These are phyloP conservation scores for Tiaroga cobitis DNA, from an alignment of 2,797 vertebrate species.

Conservation along the genomic window DNA sequence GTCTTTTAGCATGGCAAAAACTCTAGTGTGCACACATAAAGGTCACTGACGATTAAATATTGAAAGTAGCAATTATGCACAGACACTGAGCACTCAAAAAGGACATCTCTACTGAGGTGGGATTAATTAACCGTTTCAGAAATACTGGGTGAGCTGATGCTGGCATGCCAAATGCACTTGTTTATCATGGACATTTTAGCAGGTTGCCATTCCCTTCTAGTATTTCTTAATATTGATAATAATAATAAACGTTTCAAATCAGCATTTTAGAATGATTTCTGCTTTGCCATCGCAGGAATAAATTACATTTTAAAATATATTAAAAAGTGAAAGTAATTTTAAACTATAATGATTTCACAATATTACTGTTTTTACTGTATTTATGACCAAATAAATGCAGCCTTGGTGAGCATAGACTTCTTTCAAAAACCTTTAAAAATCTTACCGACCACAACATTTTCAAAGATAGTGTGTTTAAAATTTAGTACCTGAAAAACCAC, in stretches of 20 bases:
- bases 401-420: neutral
- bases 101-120: conserved; percentile 39
- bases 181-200: neutral
- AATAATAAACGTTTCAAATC: no score
- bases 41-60: conserved; percentile 74
- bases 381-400: neutral
- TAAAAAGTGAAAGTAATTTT: no score
- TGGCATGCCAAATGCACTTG: conserved; percentile 1
- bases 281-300: no score
- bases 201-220: neutral
- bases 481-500: neutral
- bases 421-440: neutral
- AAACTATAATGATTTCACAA: neutral
- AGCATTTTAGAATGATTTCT: no score
- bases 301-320: no score
- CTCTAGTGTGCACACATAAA: conserved; percentile 65
- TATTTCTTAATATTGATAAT: no score
- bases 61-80: conserved; percentile 69
- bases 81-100: conserved; percentile 50
- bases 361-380: neutral
- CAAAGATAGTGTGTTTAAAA: neutral
- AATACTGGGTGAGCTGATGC: conserved; percentile 32
- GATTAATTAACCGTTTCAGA: conserved; percentile 30
- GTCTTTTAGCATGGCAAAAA: conserved; percentile 65
- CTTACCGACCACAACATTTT: neutral